Evolutionary conservation across 2,888 invertebrate species (phyloP).

Genomic region (Cynaeus angustus): DNA sequence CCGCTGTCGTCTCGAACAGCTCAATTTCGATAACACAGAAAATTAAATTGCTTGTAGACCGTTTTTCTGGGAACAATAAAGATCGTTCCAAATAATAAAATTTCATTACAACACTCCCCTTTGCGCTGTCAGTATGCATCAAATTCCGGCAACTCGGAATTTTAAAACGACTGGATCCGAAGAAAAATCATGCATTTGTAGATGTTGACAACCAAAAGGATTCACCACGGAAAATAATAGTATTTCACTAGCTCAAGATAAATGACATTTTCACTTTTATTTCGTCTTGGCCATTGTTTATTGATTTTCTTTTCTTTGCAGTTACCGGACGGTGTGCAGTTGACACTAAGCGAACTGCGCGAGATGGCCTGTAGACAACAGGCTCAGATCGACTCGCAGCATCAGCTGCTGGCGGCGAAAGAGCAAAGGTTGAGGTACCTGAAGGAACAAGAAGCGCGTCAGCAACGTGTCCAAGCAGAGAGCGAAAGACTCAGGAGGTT

Average conservation of each 20-base stretch:
- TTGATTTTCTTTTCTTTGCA: slow-evolving; percentile 66
- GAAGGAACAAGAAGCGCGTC: slow-evolving; percentile 92
- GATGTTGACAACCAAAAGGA: too few species aligned
- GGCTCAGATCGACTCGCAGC: slow-evolving; percentile 97
- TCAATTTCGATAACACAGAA: slow-evolving; percentile 22
- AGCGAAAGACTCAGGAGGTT: slow-evolving; percentile 90
- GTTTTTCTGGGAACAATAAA: slow-evolving; percentile 28
- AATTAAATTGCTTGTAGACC: slow-evolving; percentile 19
- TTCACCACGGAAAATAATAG: too few species aligned
- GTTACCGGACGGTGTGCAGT: slow-evolving; percentile 94
- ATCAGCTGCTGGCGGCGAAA: slow-evolving; percentile 91
- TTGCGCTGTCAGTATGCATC: slow-evolving; percentile 4
- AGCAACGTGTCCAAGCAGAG: slow-evolving; percentile 86
- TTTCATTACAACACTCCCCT: slow-evolving; percentile 21
- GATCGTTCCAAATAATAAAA: slow-evolving; percentile 24
- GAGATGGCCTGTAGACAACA: slow-evolving; percentile 98
- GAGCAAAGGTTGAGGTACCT: slow-evolving; percentile 95
- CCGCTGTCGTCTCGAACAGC: slow-evolving; percentile 8
- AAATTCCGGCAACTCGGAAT: slow-evolving; percentile 1
- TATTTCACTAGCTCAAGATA: too few species aligned
- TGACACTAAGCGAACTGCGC: slow-evolving; percentile 96
- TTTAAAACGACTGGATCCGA: neutral
- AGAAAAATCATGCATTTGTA: neutral
- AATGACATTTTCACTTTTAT: slow-evolving; percentile 4
- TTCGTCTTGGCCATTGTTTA: neutral